phyloP scores from a whole-genome alignment of 2,888 invertebrate genomes.

The Diabrotica balteata region DNA sequence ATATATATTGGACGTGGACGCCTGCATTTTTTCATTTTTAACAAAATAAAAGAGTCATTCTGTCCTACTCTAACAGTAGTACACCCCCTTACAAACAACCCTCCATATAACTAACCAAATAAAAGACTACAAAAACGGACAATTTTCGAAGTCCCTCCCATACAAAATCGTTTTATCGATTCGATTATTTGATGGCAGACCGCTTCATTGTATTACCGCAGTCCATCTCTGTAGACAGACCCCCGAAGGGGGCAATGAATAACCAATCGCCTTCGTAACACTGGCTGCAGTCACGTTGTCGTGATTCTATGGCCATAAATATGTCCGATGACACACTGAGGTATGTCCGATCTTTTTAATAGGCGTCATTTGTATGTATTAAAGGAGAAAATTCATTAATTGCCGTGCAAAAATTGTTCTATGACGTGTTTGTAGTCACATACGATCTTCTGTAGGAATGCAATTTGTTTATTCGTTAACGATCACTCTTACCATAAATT shows the following conservation, averaged over 20 bases:
- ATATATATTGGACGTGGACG: too few species aligned
- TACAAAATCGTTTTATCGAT: too few species aligned
- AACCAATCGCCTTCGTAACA: slow-evolving; percentile 17
- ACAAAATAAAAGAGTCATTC: too few species aligned
- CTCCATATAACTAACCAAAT: neutral
- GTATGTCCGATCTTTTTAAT: slow-evolving; percentile 17
- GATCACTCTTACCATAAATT: too few species aligned
- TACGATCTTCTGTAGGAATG: slow-evolving; percentile 8
- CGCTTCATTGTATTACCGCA: neutral
- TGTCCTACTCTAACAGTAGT: too few species aligned
- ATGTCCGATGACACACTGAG: slow-evolving; percentile 19
- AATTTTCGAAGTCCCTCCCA: too few species aligned
- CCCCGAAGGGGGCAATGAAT: slow-evolving; percentile 16
- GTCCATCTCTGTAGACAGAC: slow-evolving; percentile 8
- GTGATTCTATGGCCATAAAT: slow-evolving; percentile 16
- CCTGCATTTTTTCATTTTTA: too few species aligned
- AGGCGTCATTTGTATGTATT: slow-evolving; percentile 25
- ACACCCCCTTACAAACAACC: too few species aligned
- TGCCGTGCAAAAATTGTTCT: slow-evolving; percentile 8
- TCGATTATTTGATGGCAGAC: too few species aligned
- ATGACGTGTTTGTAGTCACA: slow-evolving; percentile 22
- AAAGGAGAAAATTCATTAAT: slow-evolving; percentile 18
- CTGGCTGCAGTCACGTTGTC: slow-evolving; percentile 20
- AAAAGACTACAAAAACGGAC: neutral
- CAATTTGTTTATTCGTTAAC: neutral